Evolutionary conservation across 2,888 invertebrate species (phyloP).

Genomic region (Rhaphigaster nebulosa): DNA sequence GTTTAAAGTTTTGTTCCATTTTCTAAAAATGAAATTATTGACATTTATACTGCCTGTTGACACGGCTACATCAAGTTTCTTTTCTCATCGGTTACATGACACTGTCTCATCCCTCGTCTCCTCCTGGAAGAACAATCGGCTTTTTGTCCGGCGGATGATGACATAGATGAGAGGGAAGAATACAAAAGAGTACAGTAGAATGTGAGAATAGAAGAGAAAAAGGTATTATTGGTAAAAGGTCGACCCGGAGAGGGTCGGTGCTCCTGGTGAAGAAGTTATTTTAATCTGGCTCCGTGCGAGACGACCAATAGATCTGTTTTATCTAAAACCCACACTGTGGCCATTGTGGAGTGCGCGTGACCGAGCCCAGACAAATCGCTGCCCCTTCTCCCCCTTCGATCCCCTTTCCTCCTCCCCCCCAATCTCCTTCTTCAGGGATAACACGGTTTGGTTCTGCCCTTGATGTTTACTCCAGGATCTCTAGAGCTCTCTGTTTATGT

Average conservation of each 20-base stretch:
- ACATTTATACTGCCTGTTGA: not conserved
- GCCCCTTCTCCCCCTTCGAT: not conserved
- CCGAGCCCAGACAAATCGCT: constrained; percentile 47
- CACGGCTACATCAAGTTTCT: not conserved
- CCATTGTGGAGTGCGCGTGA: constrained; percentile 54
- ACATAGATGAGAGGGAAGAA: not conserved
- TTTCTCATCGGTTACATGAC: not conserved
- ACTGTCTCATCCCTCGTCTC: not conserved
- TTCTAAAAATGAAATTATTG: no score
- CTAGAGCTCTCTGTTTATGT: constrained; percentile 33
- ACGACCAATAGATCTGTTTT: constrained; percentile 54
- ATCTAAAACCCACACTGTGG: constrained; percentile 54
- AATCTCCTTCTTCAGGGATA: constrained; percentile 14
- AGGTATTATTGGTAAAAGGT: constrained; percentile 37
- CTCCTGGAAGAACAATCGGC: not conserved
- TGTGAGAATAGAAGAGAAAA: constrained; percentile 28
- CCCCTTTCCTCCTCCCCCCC: not conserved
- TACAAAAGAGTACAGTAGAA: constrained; percentile 12
- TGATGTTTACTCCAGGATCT: not conserved
- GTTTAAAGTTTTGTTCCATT: no score
- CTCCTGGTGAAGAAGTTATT: constrained; percentile 56
- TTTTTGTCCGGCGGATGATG: not conserved
- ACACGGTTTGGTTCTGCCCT: constrained; percentile 51
- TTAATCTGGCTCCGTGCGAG: constrained; percentile 56
- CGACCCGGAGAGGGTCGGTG: not conserved